Evolutionary conservation across 2,113 vertebrate species (phyloP), one percentile per base, ranked within the genome.

Genomic region (Mormyrus lacerda): DNA sequence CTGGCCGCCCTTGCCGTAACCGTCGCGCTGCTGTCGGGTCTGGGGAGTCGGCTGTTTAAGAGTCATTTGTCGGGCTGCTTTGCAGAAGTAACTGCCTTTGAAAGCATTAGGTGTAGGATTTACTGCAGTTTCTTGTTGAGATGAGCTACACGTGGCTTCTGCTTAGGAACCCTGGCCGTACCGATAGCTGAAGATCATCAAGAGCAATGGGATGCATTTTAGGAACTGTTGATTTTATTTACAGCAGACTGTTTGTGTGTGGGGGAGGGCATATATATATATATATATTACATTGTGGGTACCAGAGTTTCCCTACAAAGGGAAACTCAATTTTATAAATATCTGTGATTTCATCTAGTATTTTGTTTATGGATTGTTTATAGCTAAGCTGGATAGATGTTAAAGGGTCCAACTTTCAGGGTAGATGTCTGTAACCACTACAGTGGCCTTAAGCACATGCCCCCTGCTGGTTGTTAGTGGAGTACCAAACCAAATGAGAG

Each of bases 131-230:
- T 31, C 27, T 48, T 27, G 15, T 13, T 87, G 31, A 27, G n/a
- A 53, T 10, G 39, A 92, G 90, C 87, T 83, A 88, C 82, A 58
- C 21, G 27, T 24, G 53, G 58, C 87, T 92, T 90, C 4, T 10
- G 45, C 88, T 79, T 86, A 61, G 58, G 73, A 91, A 86, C 89
- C 83, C 87, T 47, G 6, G 48, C 93, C 4, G 48, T n/a, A 15
- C 19, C 35, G 50, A 87, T 15, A 85, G 8, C n/a, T 9, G 19
- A 87, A 84, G 48, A 53, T 55, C 47, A 35, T 31, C 50, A 87
- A 4, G 31, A 61, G 39, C 15, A 10, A n/a, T 17, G 35, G 53
- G 19, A 42, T 42, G 86, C 7, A 15, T 87, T 42, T 61, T 87
- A 48, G 45, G 84, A 53, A 24, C 3, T 84, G 39, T 17, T 84